These are phyloP conservation scores for Nemotelus pantherinus DNA, from an alignment of 2,888 invertebrate genomes.

Conservation along the genomic window DNA sequence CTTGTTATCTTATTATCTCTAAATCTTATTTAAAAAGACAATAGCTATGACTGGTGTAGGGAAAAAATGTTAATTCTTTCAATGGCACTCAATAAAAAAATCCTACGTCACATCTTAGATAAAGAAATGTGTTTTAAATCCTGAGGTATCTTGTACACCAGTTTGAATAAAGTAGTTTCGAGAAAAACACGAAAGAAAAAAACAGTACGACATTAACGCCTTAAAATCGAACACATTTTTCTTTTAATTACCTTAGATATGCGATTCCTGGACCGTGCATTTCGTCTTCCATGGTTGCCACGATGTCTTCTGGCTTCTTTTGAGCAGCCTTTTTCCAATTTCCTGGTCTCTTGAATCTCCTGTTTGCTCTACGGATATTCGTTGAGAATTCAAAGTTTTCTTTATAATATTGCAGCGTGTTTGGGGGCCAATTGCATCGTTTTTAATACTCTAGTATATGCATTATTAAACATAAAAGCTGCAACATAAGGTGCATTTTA, in stretches of 20 bases:
- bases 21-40: too few relatives aligned
- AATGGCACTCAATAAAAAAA: too few relatives aligned
- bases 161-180: background rate
- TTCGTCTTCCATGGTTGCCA: background rate
- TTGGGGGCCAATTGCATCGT: background rate
- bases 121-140: too few relatives aligned
- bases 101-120: too few relatives aligned
- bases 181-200: background rate
- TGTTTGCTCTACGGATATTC: background rate
- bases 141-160: background rate
- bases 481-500: background rate
- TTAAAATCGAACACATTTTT: background rate
- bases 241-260: background rate
- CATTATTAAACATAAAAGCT: background rate
- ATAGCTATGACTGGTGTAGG: too few relatives aligned
- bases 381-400: background rate
- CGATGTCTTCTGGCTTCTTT: background rate
- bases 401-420: background rate
- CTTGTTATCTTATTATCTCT: background rate
- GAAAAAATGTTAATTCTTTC: too few relatives aligned
- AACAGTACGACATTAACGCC: background rate
- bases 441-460: background rate
- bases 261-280: background rate
- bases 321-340: background rate
- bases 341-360: background rate